Conservation (phyloP, 2,888 invertebrate species). For the Neoscelio sp. region DNA sequence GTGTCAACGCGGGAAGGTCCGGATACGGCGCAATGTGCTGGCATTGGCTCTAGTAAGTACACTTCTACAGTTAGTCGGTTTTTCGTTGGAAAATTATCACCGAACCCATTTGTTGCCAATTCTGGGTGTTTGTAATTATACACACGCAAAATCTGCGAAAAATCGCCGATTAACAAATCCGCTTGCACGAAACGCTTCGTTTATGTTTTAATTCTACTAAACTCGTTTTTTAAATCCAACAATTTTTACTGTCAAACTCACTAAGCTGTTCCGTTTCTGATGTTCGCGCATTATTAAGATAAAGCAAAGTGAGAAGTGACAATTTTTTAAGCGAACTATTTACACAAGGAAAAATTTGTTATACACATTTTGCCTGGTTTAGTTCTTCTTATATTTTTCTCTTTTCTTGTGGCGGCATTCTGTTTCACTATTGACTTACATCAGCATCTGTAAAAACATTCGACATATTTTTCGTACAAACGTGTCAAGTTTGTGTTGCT, state of each 20-base stretch:
- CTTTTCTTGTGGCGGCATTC: constrained; percentile 59
- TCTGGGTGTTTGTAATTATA: constrained; percentile 11
- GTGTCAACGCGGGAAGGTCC: constrained; percentile 84
- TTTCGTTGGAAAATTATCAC: constrained; percentile 24
- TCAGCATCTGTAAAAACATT: constrained; percentile 20
- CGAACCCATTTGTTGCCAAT: constrained; percentile 34
- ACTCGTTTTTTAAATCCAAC: constrained; percentile 37
- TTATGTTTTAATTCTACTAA: constrained; percentile 27
- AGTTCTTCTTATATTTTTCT: constrained; percentile 40
- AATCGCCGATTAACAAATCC: constrained; percentile 21
- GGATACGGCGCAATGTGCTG: constrained; percentile 85
- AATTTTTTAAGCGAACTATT: too few species aligned
- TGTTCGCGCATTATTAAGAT: neutral
- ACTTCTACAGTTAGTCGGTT: constrained; percentile 66
- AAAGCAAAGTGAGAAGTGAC: constrained; percentile 21
- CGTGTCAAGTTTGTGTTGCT: constrained; percentile 44
- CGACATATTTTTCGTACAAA: constrained; percentile 41
- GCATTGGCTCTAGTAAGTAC: constrained; percentile 86
- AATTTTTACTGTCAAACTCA: constrained; percentile 26
- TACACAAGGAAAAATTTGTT: too few species aligned
- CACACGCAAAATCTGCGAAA: neutral
- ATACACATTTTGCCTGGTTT: constrained; percentile 24
- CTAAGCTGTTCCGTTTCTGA: neutral
- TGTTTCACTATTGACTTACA: constrained; percentile 35
- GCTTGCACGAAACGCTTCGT: constrained; percentile 40